Conservation (phyloP, 2,113 vertebrate species). For the Chloropsis cyanopogon region DNA sequence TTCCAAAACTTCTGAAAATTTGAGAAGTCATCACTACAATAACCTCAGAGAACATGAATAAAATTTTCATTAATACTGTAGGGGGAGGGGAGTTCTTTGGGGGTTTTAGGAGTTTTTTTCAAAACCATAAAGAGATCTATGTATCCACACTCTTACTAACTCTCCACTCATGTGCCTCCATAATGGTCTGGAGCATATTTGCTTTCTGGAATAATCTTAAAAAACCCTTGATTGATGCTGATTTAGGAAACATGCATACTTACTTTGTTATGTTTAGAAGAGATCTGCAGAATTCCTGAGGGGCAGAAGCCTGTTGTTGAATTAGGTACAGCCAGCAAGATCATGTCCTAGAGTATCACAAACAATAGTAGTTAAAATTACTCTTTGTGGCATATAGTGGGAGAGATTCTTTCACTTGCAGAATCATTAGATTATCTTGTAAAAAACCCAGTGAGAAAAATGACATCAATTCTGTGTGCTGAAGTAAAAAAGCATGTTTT, state of each 20-base stretch:
- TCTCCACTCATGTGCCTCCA: background rate
- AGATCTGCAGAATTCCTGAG: background rate
- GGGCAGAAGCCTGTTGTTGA: background rate
- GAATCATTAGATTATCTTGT: conserved; percentile 2
- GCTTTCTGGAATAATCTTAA: background rate
- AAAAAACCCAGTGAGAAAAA: background rate
- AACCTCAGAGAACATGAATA: background rate
- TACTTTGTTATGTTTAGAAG: background rate
- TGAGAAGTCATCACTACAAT: background rate
- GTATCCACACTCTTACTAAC: background rate
- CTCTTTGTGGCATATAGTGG: background rate
- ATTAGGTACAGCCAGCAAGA: background rate
- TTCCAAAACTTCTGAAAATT: background rate
- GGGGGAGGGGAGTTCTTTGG: background rate
- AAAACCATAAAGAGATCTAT: background rate
- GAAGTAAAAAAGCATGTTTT: background rate
- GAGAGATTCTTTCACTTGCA: background rate
- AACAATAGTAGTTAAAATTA: background rate
- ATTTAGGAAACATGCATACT: background rate
- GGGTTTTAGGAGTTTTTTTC: background rate
- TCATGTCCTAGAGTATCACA: background rate
- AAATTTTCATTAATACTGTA: background rate
- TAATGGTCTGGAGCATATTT: background rate
- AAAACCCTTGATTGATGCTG: background rate
- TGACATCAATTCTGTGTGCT: background rate